Evolutionary conservation across 2,113 vertebrate species (phyloP).

Genomic region (Verasper variegatus): DNA sequence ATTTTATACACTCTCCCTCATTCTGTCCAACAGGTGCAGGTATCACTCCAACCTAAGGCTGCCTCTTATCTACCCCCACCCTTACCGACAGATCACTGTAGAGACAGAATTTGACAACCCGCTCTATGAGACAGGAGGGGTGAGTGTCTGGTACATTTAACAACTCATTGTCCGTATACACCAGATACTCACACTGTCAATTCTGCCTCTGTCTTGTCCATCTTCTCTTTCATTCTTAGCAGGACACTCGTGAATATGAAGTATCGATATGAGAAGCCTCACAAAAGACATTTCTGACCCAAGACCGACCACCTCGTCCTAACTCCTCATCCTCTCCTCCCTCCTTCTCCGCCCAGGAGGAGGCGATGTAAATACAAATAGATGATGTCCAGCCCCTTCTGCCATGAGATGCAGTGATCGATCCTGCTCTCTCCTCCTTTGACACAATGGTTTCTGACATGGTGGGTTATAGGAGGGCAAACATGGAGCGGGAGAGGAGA

Average conservation of each 20-base stretch:
- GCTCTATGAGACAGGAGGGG: constrained; percentile 95
- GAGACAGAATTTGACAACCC: constrained; percentile 99
- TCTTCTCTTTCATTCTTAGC: constrained; percentile 40
- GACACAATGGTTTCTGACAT: constrained; percentile 14
- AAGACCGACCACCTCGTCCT: constrained; percentile 30
- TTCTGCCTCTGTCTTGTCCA: background rate
- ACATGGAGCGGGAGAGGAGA: background rate
- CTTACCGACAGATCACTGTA: constrained; percentile 98
- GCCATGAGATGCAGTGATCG: constrained; percentile 34
- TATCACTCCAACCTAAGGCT: constrained; percentile 93
- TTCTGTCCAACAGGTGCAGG: constrained; percentile 83
- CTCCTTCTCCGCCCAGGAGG: constrained; percentile 42
- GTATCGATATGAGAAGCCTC: constrained; percentile 90
- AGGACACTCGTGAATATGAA: constrained; percentile 98
- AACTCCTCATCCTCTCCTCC: constrained; percentile 52
- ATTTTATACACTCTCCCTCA: background rate
- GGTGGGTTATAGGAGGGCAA: background rate
- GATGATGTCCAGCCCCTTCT: constrained; percentile 69
- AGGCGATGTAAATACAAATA: constrained; percentile 80
- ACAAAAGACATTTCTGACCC: constrained; percentile 47
- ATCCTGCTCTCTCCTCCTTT: constrained; percentile 51
- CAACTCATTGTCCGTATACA: background rate
- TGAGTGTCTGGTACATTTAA: constrained; percentile 48
- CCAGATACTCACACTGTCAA: background rate
- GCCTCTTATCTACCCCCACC: constrained; percentile 96